phyloP scores from a whole-genome alignment of 2,888 invertebrate genomes.

The Megastigmus dorsalis region DNA sequence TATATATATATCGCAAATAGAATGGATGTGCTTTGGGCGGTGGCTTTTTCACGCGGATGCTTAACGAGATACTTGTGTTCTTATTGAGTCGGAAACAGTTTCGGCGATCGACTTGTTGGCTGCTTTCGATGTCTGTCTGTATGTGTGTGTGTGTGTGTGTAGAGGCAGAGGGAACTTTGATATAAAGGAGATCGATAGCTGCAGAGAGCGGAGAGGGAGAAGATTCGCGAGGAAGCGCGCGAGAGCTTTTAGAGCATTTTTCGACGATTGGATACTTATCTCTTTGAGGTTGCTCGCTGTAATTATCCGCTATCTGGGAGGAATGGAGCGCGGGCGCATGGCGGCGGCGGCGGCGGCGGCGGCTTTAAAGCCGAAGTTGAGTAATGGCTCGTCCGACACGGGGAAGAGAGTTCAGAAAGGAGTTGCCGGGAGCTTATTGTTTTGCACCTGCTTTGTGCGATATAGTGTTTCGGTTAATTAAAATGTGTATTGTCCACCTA shows the following conservation, averaged over 20 bases:
- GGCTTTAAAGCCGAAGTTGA: constrained; percentile 43
- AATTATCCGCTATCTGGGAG: constrained; percentile 52
- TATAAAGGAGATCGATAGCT: constrained; percentile 28
- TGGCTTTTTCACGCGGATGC: constrained; percentile 37
- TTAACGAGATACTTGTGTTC: constrained; percentile 43
- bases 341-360: no score
- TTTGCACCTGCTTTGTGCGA: constrained; percentile 5
- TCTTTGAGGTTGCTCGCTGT: constrained; percentile 44
- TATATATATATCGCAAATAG: not conserved
- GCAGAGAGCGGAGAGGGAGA: not conserved
- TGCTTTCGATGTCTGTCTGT: not conserved
- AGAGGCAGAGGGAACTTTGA: not conserved
- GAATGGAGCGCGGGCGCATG: not conserved
- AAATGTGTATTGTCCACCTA: constrained; percentile 40
- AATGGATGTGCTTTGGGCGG: not conserved
- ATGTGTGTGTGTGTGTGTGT: no score
- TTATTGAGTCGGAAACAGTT: constrained; percentile 34
- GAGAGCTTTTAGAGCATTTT: constrained; percentile 44
- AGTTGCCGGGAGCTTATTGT: constrained; percentile 46
- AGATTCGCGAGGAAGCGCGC: constrained; percentile 1
- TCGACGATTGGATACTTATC: constrained; percentile 54
- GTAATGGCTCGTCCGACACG: constrained; percentile 30
- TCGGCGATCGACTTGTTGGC: constrained; percentile 9
- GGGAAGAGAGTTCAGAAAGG: constrained; percentile 26
- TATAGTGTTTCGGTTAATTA: constrained; percentile 43